phyloP scores from a whole-genome alignment of 2,797 vertebrate species.

The Rhabdophis nuchalis region DNA sequence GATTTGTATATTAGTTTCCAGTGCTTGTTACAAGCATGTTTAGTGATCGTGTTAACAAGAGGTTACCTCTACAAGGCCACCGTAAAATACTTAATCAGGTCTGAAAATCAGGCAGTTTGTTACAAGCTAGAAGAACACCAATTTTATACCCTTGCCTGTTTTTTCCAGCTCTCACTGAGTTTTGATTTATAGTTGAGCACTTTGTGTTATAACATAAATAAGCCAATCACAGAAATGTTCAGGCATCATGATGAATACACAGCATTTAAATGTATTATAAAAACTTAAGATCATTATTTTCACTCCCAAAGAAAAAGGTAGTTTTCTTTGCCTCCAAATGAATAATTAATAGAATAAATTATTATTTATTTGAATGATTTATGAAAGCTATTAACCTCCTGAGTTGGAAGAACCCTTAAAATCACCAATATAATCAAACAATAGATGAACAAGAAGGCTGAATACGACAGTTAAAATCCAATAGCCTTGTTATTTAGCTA shows the following conservation, averaged over 20 bases:
- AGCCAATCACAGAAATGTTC: neutral
- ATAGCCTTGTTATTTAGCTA: neutral
- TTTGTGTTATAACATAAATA: neutral
- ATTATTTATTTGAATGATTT: neutral
- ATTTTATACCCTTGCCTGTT: neutral
- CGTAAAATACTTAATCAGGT: neutral
- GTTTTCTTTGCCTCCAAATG: neutral
- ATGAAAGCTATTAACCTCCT: conserved; percentile 13
- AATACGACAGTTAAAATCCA: neutral
- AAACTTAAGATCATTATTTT: neutral
- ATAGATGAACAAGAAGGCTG: neutral
- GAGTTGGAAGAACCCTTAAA: neutral
- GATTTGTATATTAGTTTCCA: neutral
- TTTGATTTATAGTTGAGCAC: neutral
- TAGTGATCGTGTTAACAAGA: neutral
- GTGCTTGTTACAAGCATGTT: neutral
- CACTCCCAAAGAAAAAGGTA: neutral
- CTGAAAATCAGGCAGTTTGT: neutral
- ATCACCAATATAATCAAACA: neutral
- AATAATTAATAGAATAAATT: neutral
- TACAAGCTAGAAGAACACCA: neutral
- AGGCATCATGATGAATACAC: neutral
- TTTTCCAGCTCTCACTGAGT: neutral
- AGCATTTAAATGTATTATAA: neutral
- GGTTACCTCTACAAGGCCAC: neutral